phyloP scores from a whole-genome alignment of 2,797 vertebrate genomes.

The Lateolabrax maculatus region DNA sequence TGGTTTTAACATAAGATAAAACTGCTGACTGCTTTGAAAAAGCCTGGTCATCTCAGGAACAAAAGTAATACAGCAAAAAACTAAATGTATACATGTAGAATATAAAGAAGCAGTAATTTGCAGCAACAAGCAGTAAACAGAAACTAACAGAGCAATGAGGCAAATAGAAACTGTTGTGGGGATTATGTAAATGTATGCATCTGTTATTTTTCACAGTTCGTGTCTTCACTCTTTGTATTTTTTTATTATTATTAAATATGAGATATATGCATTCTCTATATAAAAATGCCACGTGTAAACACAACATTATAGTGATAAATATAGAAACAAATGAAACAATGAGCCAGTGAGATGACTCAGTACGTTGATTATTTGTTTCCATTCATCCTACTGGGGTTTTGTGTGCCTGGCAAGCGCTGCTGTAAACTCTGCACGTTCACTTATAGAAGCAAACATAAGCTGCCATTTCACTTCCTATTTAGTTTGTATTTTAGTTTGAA shows the following conservation, averaged over 20 bases:
- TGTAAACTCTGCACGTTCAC: slow-evolving; percentile 24
- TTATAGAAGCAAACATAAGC: slow-evolving; percentile 24
- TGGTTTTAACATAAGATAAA: neutral
- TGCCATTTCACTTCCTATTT: slow-evolving; percentile 33
- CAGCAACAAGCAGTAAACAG: neutral
- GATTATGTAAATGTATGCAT: slow-evolving; percentile 50
- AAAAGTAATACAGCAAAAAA: neutral
- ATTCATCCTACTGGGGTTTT: slow-evolving; percentile 17
- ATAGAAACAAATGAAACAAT: slow-evolving; percentile 22
- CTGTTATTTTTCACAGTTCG: slow-evolving; percentile 20
- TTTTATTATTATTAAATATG: neutral
- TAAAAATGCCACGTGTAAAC: neutral
- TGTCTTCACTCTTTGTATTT: neutral
- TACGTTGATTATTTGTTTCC: slow-evolving; percentile 38
- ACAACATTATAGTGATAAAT: neutral
- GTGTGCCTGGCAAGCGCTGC: neutral
- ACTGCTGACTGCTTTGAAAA: neutral
- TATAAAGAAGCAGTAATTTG: neutral
- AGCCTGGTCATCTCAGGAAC: neutral
- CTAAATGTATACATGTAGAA: neutral
- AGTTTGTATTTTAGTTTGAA: slow-evolving; percentile 43
- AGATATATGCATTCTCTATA: neutral
- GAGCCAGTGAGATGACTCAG: slow-evolving; percentile 19
- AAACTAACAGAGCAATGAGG: slow-evolving; percentile 8
- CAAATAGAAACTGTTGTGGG: neutral